phyloP scores from a whole-genome alignment of 2,797 vertebrate genomes.

The Brachymystax lenok region DNA sequence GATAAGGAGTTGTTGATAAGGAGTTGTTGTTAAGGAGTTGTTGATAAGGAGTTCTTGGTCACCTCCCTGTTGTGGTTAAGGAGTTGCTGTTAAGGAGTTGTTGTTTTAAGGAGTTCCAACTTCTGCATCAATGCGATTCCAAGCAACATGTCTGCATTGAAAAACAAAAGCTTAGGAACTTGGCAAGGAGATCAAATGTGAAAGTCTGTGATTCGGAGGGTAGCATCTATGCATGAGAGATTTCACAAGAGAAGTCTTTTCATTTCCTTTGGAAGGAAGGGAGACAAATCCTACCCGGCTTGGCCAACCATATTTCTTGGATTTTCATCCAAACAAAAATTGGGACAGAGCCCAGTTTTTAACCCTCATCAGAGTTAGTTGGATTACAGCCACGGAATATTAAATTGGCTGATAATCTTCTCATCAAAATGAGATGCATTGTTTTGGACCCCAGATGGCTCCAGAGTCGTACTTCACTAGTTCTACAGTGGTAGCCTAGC shows the following conservation, averaged over 20 bases:
- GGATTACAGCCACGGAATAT: conserved; percentile 49
- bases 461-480: conserved; percentile 37
- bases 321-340: conserved; percentile 62
- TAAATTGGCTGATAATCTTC: conserved; percentile 62
- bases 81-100: too few relatives aligned
- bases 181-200: conserved; percentile 67
- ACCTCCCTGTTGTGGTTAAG: too few relatives aligned
- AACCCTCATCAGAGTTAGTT: conserved; percentile 50
- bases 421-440: conserved; percentile 57
- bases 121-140: conserved; percentile 56
- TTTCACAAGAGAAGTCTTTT: conserved; percentile 56
- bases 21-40: conserved; percentile 35
- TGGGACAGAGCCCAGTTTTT: conserved; percentile 62
- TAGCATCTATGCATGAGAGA: conserved; percentile 56
- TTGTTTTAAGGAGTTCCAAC: conserved; percentile 34
- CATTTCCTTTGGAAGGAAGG: conserved; percentile 63
- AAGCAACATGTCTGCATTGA: conserved; percentile 52
- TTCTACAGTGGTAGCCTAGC: conserved; percentile 36
- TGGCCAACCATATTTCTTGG: conserved; percentile 56
- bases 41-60: conserved; percentile 36
- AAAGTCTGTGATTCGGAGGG: conserved; percentile 57
- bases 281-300: conserved; percentile 54
- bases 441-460: conserved; percentile 59
- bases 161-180: conserved; percentile 66
- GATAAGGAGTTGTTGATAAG: too few relatives aligned